phyloP scores from a whole-genome alignment of 2,797 vertebrate genomes.

The Lepus oiostolus region DNA sequence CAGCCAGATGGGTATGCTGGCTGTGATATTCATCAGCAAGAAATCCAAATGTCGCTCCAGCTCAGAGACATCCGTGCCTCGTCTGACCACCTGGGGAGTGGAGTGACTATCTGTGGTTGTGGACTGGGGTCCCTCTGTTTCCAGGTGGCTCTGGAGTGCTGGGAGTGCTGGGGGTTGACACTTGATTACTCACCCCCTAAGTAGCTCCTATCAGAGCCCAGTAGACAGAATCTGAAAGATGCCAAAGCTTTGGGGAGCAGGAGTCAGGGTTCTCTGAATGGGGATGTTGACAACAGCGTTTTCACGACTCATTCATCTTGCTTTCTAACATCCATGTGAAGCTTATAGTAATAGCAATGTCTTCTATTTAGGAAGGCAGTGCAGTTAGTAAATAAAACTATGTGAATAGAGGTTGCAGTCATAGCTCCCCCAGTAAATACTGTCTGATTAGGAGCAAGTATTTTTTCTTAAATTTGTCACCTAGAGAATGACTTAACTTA shows the following conservation, averaged over 20 bases:
- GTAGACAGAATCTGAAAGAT: background rate
- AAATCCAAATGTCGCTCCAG: conserved; percentile 66
- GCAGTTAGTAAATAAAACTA: background rate
- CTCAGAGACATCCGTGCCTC: conserved; percentile 76
- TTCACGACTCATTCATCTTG: background rate
- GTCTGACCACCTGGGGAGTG: conserved; percentile 57
- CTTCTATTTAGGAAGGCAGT: background rate
- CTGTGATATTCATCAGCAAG: conserved; percentile 83
- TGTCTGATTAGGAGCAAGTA: background rate
- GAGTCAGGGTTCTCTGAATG: background rate
- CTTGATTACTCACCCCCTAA: conserved; percentile 17
- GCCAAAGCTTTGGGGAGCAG: background rate
- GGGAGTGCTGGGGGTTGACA: conserved; percentile 13
- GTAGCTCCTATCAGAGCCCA: background rate
- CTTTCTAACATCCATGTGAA: background rate
- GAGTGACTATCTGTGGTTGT: conserved; percentile 52
- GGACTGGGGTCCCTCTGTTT: background rate
- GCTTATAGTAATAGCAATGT: background rate
- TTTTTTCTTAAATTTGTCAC: background rate
- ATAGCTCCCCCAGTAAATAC: accelerated
- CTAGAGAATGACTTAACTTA: background rate
- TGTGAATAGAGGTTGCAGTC: background rate
- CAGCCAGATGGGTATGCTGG: conserved; percentile 83
- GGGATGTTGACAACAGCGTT: accelerated
- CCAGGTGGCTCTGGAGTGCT: background rate